Conservation (phyloP, 2,797 vertebrate species). For the Onychomys arenicola region DNA sequence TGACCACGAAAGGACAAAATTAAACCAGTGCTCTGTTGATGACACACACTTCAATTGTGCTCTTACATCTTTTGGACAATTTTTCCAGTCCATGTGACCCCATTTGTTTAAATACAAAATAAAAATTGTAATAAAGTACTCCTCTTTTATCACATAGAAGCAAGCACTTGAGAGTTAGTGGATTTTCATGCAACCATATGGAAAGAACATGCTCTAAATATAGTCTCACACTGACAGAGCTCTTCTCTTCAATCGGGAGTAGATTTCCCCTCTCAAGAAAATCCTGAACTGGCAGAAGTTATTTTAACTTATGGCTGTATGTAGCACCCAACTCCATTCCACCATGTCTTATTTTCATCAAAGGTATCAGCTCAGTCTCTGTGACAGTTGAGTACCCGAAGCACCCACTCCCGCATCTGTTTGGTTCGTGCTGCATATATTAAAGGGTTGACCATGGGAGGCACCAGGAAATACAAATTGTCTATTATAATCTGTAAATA, state of each 20-base stretch:
- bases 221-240: neutral
- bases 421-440: slow-evolving; percentile 74
- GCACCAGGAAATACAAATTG: slow-evolving; percentile 78
- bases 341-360: neutral
- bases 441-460: slow-evolving; percentile 78
- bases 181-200: neutral
- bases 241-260: neutral
- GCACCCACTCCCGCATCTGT: slow-evolving; percentile 58
- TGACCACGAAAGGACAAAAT: neutral
- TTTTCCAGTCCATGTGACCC: neutral
- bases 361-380: neutral
- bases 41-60: neutral
- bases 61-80: slow-evolving; percentile 3
- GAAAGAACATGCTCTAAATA: neutral
- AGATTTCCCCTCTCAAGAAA: neutral
- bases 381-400: neutral
- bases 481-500: slow-evolving; percentile 77
- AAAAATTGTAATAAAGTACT: neutral
- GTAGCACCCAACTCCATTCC: neutral
- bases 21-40: neutral
- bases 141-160: neutral
- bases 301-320: neutral
- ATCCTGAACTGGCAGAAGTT: neutral
- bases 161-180: neutral
- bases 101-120: neutral